phyloP scores from a whole-genome alignment of 2,113 vertebrate genomes.

The Clarias gariepinus region DNA sequence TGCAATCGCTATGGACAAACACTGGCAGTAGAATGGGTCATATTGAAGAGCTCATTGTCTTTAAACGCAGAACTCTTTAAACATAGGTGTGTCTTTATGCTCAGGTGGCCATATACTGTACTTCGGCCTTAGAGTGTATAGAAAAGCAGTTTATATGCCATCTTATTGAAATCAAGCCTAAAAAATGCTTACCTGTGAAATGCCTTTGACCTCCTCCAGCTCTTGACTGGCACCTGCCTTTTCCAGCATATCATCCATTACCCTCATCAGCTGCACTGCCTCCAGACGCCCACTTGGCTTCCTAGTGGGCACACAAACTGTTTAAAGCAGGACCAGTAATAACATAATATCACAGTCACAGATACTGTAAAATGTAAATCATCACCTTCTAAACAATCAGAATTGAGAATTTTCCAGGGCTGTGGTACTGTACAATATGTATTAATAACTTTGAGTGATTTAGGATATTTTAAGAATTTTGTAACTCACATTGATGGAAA shows the following conservation, averaged over 20 bases:
- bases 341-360: not conserved
- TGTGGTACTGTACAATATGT: not conserved
- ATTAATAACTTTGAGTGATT: not conserved
- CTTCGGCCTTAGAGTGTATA: not conserved
- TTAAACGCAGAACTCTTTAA: not conserved
- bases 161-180: not conserved
- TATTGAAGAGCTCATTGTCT: not conserved
- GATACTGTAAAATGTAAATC: not conserved
- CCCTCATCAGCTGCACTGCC: constrained; percentile 77
- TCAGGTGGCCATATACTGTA: not conserved
- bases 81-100: not conserved
- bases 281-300: constrained; percentile 82
- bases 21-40: not conserved
- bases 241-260: constrained; percentile 87
- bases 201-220: constrained; percentile 66
- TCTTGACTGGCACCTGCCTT: constrained; percentile 76
- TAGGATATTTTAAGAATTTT: not conserved
- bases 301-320: constrained; percentile 62
- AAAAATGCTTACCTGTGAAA: constrained; percentile 74
- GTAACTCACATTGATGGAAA: constrained; percentile 85
- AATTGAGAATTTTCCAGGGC: not conserved
- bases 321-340: not conserved
- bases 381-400: not conserved
- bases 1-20: not conserved
- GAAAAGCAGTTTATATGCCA: not conserved